Evolutionary conservation across 92 coral and sea anemone species (phyloP).

Genomic region (Epizoanthus stellaris): DNA sequence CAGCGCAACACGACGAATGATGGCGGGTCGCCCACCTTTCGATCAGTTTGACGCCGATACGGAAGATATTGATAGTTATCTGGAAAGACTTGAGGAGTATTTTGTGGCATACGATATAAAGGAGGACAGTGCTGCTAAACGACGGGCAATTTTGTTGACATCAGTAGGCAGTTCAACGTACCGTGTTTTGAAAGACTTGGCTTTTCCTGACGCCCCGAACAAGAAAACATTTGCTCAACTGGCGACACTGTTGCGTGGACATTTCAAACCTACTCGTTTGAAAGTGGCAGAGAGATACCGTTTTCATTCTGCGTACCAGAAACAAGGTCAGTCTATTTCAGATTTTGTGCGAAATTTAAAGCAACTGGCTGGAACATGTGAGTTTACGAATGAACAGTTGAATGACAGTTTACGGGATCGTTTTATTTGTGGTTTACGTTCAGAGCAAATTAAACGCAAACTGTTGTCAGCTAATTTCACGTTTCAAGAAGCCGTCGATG

Average conservation of each 20-base stretch:
- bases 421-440: conserved; percentile 47
- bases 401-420: conserved; percentile 46
- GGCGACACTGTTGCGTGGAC: conserved; percentile 38
- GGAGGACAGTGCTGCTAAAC: no score
- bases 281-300: conserved; percentile 41
- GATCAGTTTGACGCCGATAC: no score
- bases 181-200: conserved; percentile 2
- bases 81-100: no score
- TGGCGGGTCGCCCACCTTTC: no score
- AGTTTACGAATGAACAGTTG: conserved; percentile 27
- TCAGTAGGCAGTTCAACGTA: conserved; percentile 4
- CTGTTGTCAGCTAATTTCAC: neutral
- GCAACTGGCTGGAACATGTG: conserved; percentile 36
- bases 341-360: neutral
- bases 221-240: conserved; percentile 28
- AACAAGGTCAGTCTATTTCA: neutral
- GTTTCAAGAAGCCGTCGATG: conserved; percentile 27
- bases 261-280: conserved; percentile 33
- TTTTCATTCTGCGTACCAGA: conserved; percentile 14
- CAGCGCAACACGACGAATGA: no score
- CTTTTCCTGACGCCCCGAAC: conserved; percentile 7
- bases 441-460: conserved; percentile 20
- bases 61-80: no score
- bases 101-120: no score
- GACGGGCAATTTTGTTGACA: neutral